Base-by-base conservation (phyloP, 2,113 vertebrate genomes). In the Lucifuga dentata region DNA sequence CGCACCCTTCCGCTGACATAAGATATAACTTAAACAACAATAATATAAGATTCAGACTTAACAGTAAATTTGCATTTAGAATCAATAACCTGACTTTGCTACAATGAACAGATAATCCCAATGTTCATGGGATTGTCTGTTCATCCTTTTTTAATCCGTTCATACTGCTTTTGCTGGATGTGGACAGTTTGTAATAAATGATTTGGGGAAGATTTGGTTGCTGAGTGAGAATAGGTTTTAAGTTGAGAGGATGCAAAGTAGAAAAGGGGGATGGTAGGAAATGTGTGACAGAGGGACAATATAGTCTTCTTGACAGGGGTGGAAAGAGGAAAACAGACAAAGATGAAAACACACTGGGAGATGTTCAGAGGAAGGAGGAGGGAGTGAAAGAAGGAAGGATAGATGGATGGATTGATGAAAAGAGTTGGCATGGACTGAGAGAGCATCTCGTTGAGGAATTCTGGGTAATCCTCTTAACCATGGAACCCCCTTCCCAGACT, bases 391-490 rank as follows among this genome's bases (percentile, higher is more conserved):
- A 81, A 77, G 73, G 65, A 64, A 78, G 44, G 63, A 81, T 69
- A 62, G 83, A 88, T 81, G 68, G 76, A 86, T 1, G 58, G 83
- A 87, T 78, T 76, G 81, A 85, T 88, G 85, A 89, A 88, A 88
- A 80, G 85, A 86, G 79, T 87, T 91, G 86, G 87, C 81, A 85
- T 76, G 73, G 70, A 80, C 69, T 83, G 66, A 78, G 76, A 73
- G 88, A 90, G 84, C 85, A 88, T 70, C 85, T 90, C 76, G 17
- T 85, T 87, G 80, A 84, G 79, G 85, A 87, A 87, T 91, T 91
- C 84, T 90, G 88, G 83, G 80, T 91, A 90, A 90, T 89, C 87
- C 87, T 89, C 87, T 91, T 91, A 90, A 84, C 69, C 75, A 64
- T 87, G 84, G 78, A 85, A 84, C 81, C 84, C 82, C 81, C 81